A percentile compares a stretch with the other conserved stretches of the same genome.
phyloP scores from a whole-genome alignment of 2,888 invertebrate genomes.

The Neoscelio sp. region DNA sequence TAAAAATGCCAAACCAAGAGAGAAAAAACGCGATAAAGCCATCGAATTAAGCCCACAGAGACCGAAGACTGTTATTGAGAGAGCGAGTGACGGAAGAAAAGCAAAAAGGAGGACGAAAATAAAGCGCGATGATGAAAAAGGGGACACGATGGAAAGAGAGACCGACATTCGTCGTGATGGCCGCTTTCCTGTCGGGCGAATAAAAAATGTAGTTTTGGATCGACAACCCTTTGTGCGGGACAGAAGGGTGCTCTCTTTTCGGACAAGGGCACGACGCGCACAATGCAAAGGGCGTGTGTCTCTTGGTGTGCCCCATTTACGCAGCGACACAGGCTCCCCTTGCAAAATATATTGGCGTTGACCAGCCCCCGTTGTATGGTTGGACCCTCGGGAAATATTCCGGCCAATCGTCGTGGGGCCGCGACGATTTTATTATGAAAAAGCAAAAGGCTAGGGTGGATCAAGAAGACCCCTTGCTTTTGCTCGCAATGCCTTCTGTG shows the following conservation, averaged over 20 bases:
- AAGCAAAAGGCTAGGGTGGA: conserved; percentile 76
- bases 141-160: conserved; percentile 61
- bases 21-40: conserved; percentile 35
- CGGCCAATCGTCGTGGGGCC: conserved; percentile 79
- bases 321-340: conserved; percentile 76
- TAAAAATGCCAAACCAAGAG: conserved; percentile 41
- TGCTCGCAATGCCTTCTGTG: conserved; percentile 47
- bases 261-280: conserved; percentile 74
- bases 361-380: conserved; percentile 79
- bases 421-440: conserved; percentile 82
- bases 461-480: conserved; percentile 61
- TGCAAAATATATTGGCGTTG: conserved; percentile 73
- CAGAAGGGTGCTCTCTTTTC: conserved; percentile 78
- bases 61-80: conserved; percentile 23
- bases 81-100: conserved; percentile 19
- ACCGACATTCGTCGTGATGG: conserved; percentile 77
- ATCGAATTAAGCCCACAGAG: conserved; percentile 25
- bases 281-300: conserved; percentile 82
- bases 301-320: conserved; percentile 82
- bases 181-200: conserved; percentile 80
- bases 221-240: conserved; percentile 79
- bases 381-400: conserved; percentile 68
- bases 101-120: conserved; percentile 68
- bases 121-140: conserved; percentile 67
- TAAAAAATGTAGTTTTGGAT: conserved; percentile 78